phyloP scores from a whole-genome alignment of 2,113 vertebrate genomes.

The Eubucco bourcierii region DNA sequence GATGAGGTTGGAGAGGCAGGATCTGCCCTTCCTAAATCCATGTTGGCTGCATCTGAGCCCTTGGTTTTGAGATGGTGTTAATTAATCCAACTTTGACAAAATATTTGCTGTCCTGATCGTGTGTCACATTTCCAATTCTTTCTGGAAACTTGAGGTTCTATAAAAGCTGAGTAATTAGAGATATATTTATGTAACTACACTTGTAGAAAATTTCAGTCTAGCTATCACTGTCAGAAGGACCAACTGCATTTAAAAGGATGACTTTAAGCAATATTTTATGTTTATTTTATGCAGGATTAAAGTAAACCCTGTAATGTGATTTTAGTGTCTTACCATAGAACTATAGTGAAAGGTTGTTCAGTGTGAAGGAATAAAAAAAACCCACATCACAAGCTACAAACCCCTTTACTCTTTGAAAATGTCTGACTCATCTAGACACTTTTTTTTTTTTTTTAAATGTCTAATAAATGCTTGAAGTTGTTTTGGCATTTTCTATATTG shows the following conservation, averaged over 20 bases:
- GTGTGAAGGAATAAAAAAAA: background rate
- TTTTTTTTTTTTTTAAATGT: background rate
- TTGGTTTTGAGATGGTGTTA: slow-evolving; percentile 74
- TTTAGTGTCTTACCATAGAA: background rate
- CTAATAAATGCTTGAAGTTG: background rate
- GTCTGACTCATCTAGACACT: rapidly evolving
- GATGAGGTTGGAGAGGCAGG: no score
- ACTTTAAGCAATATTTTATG: background rate
- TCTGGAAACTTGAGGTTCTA: slow-evolving; percentile 49
- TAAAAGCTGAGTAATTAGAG: slow-evolving; percentile 51
- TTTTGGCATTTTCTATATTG: background rate
- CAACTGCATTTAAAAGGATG: background rate
- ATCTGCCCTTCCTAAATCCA: no score
- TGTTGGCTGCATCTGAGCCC: no score
- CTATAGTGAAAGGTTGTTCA: background rate
- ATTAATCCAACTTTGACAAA: slow-evolving; percentile 75
- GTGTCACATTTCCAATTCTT: slow-evolving; percentile 59
- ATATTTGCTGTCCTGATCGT: slow-evolving; percentile 42
- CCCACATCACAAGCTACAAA: background rate
- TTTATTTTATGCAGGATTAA: slow-evolving; percentile 8
- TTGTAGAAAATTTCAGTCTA: slow-evolving; percentile 15
- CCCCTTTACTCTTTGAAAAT: background rate
- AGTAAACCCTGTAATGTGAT: background rate
- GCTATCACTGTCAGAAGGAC: background rate
- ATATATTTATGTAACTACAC: slow-evolving; percentile 7